phyloP scores from a whole-genome alignment of 2,113 vertebrate species.

The Nesoenas mayeri region DNA sequence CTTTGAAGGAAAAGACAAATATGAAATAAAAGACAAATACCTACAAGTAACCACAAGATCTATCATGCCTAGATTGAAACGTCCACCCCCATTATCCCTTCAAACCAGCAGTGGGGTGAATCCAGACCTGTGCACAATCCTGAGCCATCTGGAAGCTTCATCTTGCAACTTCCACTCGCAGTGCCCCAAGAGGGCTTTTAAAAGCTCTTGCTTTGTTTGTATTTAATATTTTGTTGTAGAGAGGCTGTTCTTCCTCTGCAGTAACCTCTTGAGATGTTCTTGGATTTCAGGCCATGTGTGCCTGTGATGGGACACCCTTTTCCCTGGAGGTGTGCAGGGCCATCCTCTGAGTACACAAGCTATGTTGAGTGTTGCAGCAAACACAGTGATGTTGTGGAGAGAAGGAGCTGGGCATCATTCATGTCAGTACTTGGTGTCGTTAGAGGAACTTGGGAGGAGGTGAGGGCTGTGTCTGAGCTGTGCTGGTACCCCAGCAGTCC shows the following conservation, averaged over 20 bases:
- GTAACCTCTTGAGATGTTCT: background rate
- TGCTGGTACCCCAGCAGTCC: background rate
- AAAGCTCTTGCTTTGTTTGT: background rate
- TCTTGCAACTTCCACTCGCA: background rate
- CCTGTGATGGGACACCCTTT: background rate
- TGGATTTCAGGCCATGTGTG: background rate
- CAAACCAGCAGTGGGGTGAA: background rate
- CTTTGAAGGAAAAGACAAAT: background rate
- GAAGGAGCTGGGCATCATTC: background rate
- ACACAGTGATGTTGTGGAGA: accelerated
- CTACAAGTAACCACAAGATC: background rate
- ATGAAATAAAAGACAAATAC: background rate
- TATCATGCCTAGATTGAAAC: background rate
- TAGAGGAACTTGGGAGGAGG: background rate
- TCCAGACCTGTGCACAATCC: accelerated
- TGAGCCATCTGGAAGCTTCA: background rate
- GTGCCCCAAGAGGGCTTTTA: background rate
- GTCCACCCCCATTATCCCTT: background rate
- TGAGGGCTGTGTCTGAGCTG: background rate
- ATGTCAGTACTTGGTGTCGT: background rate
- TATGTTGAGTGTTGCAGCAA: background rate
- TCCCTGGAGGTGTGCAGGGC: background rate
- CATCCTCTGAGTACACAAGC: background rate
- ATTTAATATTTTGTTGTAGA: background rate
- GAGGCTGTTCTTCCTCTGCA: background rate